Conservation (phyloP, 2,888 invertebrate species). For the Urechis unicinctus region DNA sequence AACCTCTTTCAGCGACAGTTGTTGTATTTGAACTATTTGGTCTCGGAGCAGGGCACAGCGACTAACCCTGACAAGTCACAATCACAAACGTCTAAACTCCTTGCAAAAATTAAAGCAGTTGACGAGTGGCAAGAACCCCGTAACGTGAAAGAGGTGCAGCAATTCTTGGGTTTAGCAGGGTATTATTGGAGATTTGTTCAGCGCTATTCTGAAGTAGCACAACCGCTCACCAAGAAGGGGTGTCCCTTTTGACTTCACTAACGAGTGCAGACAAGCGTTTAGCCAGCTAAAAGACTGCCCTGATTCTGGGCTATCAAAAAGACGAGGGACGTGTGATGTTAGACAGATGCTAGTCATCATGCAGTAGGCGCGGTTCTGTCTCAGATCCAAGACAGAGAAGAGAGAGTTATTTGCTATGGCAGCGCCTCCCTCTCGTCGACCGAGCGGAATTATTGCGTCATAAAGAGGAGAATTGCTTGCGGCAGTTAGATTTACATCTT, state of each 20-base stretch:
- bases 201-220: background rate
- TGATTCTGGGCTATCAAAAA: background rate
- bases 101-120: background rate
- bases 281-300: background rate
- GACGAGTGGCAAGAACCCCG: background rate
- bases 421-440: too few relatives aligned
- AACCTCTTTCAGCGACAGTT: background rate
- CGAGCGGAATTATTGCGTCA: too few relatives aligned
- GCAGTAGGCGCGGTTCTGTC: too few relatives aligned
- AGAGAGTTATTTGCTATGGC: too few relatives aligned
- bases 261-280: background rate
- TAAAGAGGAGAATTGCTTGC: too few relatives aligned
- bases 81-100: too few relatives aligned
- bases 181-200: conserved; percentile 4
- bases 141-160: background rate
- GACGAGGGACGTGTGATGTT: background rate
- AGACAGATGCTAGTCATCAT: background rate
- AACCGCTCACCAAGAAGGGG: conserved; percentile 1
- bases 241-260: background rate
- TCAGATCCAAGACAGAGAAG: too few relatives aligned
- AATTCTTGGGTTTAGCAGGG: background rate
- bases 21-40: background rate
- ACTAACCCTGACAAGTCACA: background rate
- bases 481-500: too few relatives aligned
- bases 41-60: background rate